These are phyloP conservation scores for Gymnothorax javanicus DNA, from an alignment of 2,797 vertebrate species.

Conservation along the genomic window DNA sequence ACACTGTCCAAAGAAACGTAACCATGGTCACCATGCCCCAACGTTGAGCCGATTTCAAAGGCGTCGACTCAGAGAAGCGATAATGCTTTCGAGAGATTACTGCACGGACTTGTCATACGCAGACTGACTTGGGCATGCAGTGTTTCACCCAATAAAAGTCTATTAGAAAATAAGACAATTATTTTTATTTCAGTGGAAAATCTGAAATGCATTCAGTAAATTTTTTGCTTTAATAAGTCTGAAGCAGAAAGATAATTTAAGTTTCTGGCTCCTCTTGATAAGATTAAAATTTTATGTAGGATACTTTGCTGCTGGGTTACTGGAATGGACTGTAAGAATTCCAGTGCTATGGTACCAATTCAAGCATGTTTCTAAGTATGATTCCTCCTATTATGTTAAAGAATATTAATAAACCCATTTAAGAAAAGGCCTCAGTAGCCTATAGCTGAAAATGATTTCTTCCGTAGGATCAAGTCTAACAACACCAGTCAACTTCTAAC, in stretches of 20 bases:
- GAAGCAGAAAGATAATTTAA: background rate
- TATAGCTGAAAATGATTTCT: background rate
- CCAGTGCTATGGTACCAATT: background rate
- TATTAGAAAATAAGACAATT: background rate
- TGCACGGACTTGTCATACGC: slow-evolving; percentile 11
- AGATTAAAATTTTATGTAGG: background rate
- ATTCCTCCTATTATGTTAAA: background rate
- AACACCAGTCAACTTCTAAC: background rate
- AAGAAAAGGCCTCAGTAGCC: background rate
- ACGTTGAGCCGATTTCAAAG: background rate
- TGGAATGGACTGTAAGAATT: background rate
- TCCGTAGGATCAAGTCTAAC: background rate
- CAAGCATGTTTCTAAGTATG: background rate
- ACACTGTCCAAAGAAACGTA: background rate
- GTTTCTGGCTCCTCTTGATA: background rate
- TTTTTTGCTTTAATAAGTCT: background rate
- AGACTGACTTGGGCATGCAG: slow-evolving; percentile 18
- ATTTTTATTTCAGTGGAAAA: background rate
- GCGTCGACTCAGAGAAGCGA: background rate
- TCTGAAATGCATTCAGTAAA: background rate
- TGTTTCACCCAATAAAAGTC: slow-evolving; percentile 18
- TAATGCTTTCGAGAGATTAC: background rate
- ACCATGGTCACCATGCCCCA: background rate
- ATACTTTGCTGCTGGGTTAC: background rate
- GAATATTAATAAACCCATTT: background rate